phyloP scores from a whole-genome alignment of 2,888 invertebrate species.

The Sturmia bella region DNA sequence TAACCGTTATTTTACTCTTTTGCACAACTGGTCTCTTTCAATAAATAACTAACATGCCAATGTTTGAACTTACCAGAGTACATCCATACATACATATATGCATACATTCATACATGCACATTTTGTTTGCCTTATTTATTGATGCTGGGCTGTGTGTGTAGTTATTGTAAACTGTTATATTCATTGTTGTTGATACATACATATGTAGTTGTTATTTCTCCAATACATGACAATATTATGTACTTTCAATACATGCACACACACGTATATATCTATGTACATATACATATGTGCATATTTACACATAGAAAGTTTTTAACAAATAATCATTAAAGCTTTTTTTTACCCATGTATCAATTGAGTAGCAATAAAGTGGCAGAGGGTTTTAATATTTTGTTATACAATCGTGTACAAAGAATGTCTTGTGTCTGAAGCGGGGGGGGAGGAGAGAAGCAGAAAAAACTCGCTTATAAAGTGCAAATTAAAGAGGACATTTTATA shows the following conservation, averaged over 20 bases:
- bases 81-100: constrained; percentile 1
- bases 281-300: not conserved
- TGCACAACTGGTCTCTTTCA: constrained; percentile 25
- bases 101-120: not conserved
- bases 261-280: not conserved
- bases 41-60: constrained; percentile 66
- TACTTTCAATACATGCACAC: not conserved
- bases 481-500: constrained; percentile 56
- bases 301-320: constrained; percentile 3
- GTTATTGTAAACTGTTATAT: constrained; percentile 30
- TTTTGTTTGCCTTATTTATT: constrained; percentile 46
- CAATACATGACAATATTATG: constrained; percentile 48
- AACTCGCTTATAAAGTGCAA: constrained; percentile 43
- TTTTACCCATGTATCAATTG: constrained; percentile 58
- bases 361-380: not conserved
- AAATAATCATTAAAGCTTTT: constrained; percentile 61
- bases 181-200: constrained; percentile 30
- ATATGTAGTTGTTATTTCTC: not conserved
- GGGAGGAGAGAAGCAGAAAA: not conserved
- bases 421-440: not conserved
- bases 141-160: constrained; percentile 36
- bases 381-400: constrained; percentile 11
- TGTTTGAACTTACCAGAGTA: constrained; percentile 51
- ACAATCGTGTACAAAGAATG: not conserved
- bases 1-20: constrained; percentile 31